These are phyloP conservation scores for Drosophila macrospina DNA, from an alignment of 2,888 invertebrate species.

Conservation along the genomic window DNA sequence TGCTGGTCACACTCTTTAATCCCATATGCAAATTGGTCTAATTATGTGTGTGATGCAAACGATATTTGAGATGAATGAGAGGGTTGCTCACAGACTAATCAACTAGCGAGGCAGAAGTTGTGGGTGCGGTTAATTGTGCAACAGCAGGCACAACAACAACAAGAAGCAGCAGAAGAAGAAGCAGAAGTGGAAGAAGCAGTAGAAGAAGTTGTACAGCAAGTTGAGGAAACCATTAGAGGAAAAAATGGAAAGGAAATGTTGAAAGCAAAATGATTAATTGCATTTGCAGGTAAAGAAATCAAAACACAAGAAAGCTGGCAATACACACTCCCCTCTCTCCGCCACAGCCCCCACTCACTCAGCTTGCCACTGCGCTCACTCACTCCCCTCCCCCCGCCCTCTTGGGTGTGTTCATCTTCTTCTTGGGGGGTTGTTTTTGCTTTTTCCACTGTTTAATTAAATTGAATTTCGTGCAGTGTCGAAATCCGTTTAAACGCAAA, in stretches of 20 bases:
- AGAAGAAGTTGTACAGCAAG: too few relatives aligned
- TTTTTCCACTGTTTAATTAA: slow-evolving; percentile 68
- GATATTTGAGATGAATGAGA: slow-evolving; percentile 28
- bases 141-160: slow-evolving; percentile 4
- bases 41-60: slow-evolving; percentile 35
- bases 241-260: slow-evolving; percentile 10
- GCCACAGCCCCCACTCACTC: background rate
- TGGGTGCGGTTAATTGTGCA: slow-evolving; percentile 47
- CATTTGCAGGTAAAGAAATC: slow-evolving; percentile 37
- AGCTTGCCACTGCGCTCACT: background rate
- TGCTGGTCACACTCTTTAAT: slow-evolving; percentile 27
- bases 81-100: slow-evolving; percentile 25
- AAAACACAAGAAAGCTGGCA: slow-evolving; percentile 4
- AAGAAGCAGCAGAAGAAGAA: background rate
- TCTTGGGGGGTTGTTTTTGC: slow-evolving; percentile 45
- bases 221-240: background rate
- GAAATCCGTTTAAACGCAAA: slow-evolving; percentile 74
- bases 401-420: background rate
- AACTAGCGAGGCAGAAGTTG: slow-evolving; percentile 7
- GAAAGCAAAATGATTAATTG: slow-evolving; percentile 69
- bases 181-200: background rate
- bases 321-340: background rate
- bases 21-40: slow-evolving; percentile 51
- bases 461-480: slow-evolving; percentile 70
- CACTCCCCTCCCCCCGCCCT: background rate